Base-by-base conservation (phyloP, 2,888 invertebrate genomes). In the Halocaridina rubra region DNA sequence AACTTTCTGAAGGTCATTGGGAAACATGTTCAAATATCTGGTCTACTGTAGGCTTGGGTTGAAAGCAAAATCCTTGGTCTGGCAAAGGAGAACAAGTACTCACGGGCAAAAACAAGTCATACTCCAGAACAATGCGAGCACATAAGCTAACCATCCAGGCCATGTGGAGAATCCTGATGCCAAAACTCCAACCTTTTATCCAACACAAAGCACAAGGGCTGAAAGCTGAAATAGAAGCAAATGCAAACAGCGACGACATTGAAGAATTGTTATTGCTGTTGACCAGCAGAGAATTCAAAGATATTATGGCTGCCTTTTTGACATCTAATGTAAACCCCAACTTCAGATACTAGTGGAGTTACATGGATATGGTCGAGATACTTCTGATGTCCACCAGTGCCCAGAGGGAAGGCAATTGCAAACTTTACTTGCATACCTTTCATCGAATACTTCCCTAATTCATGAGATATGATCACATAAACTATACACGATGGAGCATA, bases 331-430 rank as follows among this genome's bases (percentile, higher is more conserved):
- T 22, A 53, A 53, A 75, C 53, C 75, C 75, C 75, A 75, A 75
- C 75, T 75, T 75, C 75, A 75, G 16, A 53, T 53, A 53, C 53
- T 75, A 53, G 57, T 75, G 75, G 75, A 24, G 27, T 22, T 75
- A 75, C 75, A 39, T 75, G 53, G 24, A 46, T 5, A 75, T 77
- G 81, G 76, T 81, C 29, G 72, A 64, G 22, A 81, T 30, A 22
- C 64, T 81, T 19, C 29, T 81, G 33, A 27, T 59, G 67, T 81
- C 78, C 82, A 67, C 67, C 75, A 59, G 78, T 27, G 76, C 82
- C 19, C 32, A 77, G 32, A 82, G 82, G 19, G 78, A 82, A n/a
- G 67, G 78, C n/a, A n/a, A n/a, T n/a, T n/a, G n/a, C n/a, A n/a
- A n/a, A n/a, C n/a, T n/a, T n/a, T n/a, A n/a, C n/a, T n/a, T n/a